Base-by-base conservation (phyloP, 2,113 vertebrate genomes). In the Mystacornis crossleyi region DNA sequence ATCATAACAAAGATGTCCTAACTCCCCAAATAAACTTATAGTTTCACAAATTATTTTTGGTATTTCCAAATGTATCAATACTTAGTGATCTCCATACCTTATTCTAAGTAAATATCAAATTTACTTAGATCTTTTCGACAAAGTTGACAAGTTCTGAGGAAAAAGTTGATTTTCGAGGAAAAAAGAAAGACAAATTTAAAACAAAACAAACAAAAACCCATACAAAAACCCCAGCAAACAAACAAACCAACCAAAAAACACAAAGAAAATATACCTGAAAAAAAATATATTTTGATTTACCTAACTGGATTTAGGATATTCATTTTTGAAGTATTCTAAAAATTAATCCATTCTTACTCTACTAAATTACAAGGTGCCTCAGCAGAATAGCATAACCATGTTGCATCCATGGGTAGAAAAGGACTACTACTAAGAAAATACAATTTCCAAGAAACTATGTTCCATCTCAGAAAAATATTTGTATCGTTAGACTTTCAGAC, bases 101-200 rank as follows among this genome's bases (percentile, higher is more conserved):
- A 45, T 43, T 26, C 13, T 31, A 62, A 31, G 20, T 21, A 62
- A 45, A 45, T 53, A 69, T 24, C 10, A 66, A n/a, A 86, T 40
- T 34, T 48, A 62, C 9, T 66, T 71, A 51, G 31, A 82, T 29
- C 40, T 85, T 74, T 79, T 78, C 26, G 34, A 38, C 5, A 26
- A 26, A 78, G 18, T 8, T 58, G 12, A 29, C 51, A 55, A 12
- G 2, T 53, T 91, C 31, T 16, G 13, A 70, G 45, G 33, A 87
- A 72, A 83, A 62, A 3, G 0, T 8, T 81, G 25, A 24, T 24
- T 54, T 18, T 33, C 0, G 0, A 78, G 12, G 5, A 71, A 48
- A n/a, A 71, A 82, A 14, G 11, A 34, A 61, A 47, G 2, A 8
- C 9, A 9, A 38, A 58, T 34, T 40, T 54, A 34, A 55, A 55